Percentiles rank a stretch among this genome's conserved stretches.
Evolutionary conservation across 2,797 vertebrate genomes (phyloP).

Genomic region (Crypturellus tataupa): DNA sequence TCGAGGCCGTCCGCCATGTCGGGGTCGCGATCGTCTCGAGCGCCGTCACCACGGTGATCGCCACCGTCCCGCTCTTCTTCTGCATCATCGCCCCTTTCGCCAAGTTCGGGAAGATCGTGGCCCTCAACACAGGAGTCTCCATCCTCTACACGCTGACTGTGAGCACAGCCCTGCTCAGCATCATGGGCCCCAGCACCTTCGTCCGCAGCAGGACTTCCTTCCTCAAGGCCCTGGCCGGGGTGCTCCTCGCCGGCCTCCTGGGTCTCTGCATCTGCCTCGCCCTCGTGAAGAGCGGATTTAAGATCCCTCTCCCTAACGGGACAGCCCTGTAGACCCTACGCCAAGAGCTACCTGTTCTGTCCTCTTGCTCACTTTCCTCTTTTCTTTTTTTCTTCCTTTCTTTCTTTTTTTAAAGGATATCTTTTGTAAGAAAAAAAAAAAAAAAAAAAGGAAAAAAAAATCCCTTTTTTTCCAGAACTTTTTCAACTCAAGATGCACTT

Average conservation of each 20-base stretch:
- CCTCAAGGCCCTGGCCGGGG: constrained; percentile 89
- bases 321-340: constrained; percentile 71
- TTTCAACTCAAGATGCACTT: constrained; percentile 47
- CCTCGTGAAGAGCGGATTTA: constrained; percentile 78
- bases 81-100: constrained; percentile 98
- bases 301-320: constrained; percentile 79
- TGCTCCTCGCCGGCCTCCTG: constrained; percentile 77
- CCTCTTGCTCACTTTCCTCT: not conserved
- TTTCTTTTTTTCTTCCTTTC: not conserved
- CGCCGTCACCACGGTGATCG: constrained; percentile 93
- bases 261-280: constrained; percentile 80
- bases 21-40: constrained; percentile 97
- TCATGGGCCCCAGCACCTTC: constrained; percentile 89
- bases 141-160: constrained; percentile 93
- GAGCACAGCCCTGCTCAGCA: constrained; percentile 91
- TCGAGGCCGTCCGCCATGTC: constrained; percentile 91
- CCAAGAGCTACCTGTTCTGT: not conserved
- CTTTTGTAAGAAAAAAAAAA: constrained; percentile 53
- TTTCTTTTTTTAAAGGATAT: constrained; percentile 55
- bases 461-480: constrained; percentile 12
- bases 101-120: constrained; percentile 98
- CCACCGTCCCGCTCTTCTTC: constrained; percentile 95
- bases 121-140: constrained; percentile 94
- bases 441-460: not conserved
- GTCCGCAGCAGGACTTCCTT: constrained; percentile 88